These are phyloP conservation scores for Phenganax marumi DNA, from an alignment of 92 coral and sea anemone genomes.

Conservation along the genomic window DNA sequence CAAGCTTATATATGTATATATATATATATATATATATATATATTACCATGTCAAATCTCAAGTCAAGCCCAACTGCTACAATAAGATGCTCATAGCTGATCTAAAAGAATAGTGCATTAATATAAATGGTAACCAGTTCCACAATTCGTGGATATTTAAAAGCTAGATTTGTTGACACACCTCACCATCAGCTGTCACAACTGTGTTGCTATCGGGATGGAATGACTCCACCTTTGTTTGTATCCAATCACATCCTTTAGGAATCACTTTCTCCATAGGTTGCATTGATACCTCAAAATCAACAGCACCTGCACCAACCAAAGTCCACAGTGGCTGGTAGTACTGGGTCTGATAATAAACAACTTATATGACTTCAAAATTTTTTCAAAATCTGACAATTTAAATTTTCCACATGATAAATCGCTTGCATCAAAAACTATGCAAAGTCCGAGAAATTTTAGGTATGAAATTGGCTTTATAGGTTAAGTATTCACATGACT, in stretches of 20 bases:
- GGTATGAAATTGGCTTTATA: too few relatives aligned
- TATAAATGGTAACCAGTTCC: not conserved
- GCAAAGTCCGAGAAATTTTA: too few relatives aligned
- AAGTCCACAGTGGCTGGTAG: slow-evolving; percentile 96
- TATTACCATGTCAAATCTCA: slow-evolving; percentile 79
- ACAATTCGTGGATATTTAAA: not conserved
- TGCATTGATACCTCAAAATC: slow-evolving; percentile 65
- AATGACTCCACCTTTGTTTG: slow-evolving; percentile 70
- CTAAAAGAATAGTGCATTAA: slow-evolving; percentile 47
- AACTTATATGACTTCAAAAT: not conserved
- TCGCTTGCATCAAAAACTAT: too few relatives aligned
- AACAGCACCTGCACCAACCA: slow-evolving; percentile 90
- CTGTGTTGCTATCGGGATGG: slow-evolving; percentile 72
- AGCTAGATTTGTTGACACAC: slow-evolving; percentile 40
- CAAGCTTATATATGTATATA: not conserved
- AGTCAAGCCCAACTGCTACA: slow-evolving; percentile 80
- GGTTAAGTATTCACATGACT: too few relatives aligned
- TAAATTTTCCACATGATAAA: too few relatives aligned
- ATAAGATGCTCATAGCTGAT: slow-evolving; percentile 76
- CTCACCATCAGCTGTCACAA: slow-evolving; percentile 82
- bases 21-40: not conserved
- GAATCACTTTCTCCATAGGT: slow-evolving; percentile 71
- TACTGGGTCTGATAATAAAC: slow-evolving; percentile 65
- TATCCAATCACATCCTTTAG: slow-evolving; percentile 69
- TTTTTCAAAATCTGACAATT: not conserved